Percentiles rank a stretch among this genome's conserved stretches.
These are phyloP conservation scores for Philonicus albiceps DNA, from an alignment of 2,888 invertebrate genomes.

Conservation along the genomic window DNA sequence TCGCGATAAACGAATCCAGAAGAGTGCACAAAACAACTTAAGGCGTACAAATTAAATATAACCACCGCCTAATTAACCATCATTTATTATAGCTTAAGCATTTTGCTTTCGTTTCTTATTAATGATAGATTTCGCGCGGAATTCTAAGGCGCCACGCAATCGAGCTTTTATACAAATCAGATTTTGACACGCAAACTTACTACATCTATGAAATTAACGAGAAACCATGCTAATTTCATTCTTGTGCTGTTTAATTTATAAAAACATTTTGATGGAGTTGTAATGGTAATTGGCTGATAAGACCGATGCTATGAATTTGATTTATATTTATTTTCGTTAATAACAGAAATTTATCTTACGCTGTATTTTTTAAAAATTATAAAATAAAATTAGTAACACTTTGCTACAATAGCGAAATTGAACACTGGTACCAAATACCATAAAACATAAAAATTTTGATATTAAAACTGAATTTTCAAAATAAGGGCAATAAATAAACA, in stretches of 20 bases:
- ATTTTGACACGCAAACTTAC: conserved; percentile 29
- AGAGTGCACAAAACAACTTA: conserved; percentile 6
- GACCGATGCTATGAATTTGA: background rate
- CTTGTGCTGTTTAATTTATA: conserved; percentile 4
- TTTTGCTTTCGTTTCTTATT: conserved; percentile 28
- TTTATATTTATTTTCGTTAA: background rate
- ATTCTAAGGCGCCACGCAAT: conserved; percentile 36
- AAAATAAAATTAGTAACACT: too few species aligned
- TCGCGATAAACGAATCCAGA: conserved; percentile 9
- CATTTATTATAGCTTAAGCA: conserved; percentile 55
- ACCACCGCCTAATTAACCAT: conserved; percentile 60
- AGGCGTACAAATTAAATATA: conserved; percentile 59
- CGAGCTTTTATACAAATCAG: conserved; percentile 39
- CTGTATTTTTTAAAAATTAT: too few species aligned
- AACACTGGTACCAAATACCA: too few species aligned
- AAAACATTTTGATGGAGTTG: background rate
- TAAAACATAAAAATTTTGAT: too few species aligned
- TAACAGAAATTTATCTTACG: background rate
- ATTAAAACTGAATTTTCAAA: too few species aligned
- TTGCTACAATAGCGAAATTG: too few species aligned
- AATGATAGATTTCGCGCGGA: conserved; percentile 35
- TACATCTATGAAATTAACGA: background rate
- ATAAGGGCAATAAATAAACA: too few species aligned
- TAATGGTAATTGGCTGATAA: conserved; percentile 6
- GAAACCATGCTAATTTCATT: background rate